These are phyloP conservation scores for Hydroisotoma schaefferi DNA, from an alignment of 2,888 invertebrate genomes.

Conservation along the genomic window DNA sequence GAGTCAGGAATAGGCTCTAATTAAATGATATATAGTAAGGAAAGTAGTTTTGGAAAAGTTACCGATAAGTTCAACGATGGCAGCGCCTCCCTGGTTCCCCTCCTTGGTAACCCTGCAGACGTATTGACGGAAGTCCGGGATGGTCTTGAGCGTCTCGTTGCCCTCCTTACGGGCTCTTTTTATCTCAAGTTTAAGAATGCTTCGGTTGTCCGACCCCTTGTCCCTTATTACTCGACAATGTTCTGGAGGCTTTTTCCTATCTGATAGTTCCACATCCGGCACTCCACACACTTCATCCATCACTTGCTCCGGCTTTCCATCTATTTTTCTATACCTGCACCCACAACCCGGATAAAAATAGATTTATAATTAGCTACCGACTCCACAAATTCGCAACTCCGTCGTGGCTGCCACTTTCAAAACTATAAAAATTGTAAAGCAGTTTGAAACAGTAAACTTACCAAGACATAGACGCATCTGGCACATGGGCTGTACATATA, in stretches of 20 bases:
- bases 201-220: background rate
- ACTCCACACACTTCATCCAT: constrained; percentile 28
- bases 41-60: too few species aligned
- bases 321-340: constrained; percentile 35
- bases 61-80: constrained; percentile 29
- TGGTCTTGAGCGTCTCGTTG: constrained; percentile 29
- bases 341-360: background rate
- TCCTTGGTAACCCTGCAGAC: constrained; percentile 33
- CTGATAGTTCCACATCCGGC: constrained; percentile 28
- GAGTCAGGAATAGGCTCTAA: too few species aligned
- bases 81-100: constrained; percentile 35
- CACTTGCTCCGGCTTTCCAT: constrained; percentile 27
- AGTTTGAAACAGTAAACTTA: constrained; percentile 17
- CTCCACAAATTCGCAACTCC: too few species aligned
- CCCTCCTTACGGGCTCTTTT: constrained; percentile 36
- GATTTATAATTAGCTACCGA: background rate
- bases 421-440: background rate
- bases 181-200: constrained; percentile 28
- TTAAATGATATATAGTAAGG: too few species aligned
- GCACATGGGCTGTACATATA: constrained; percentile 37
- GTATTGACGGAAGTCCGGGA: constrained; percentile 41
- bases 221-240: constrained; percentile 24
- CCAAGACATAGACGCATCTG: constrained; percentile 39
- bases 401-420: background rate
- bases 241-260: constrained; percentile 17